Base-by-base conservation (phyloP, 2,888 invertebrate species). In the Agrotis exclamationis region DNA sequence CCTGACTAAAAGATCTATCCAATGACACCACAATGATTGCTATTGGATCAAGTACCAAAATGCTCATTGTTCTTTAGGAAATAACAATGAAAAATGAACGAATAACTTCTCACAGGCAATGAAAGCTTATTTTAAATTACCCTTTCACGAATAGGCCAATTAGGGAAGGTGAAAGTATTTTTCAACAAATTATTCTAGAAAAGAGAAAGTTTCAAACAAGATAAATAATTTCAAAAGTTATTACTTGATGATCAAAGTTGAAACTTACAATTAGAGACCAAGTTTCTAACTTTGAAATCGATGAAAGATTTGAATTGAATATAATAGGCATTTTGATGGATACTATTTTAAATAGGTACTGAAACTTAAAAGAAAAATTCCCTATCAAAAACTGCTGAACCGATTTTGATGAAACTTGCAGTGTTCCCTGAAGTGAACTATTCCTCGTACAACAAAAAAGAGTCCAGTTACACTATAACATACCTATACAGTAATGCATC, bases 221-320 rank as follows among this genome's bases (percentile, higher is more conserved):
- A 16, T 70, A 44, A n/a, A 45, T 44, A 44, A 50, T 70, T 48
- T 20, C 2, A 18, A 50, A 44, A 28, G 28, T 50, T 70, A 70
- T 44, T 70, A 39, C 24, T 54, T 14, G 6, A 20, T n/a, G 39
- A 28, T 22, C 6, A 20, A 56, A 70, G 18, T 18, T 50, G 7
- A 70, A 48, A 22, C 18, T 28, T 20, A 22, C 14, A 45, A 28
- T 24, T 16, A 24, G 9, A 24, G 44, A 7, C 20, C n/a, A 53
- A 33, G 7, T 69, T 18, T 2, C 6, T 14, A 68, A 69, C 13
- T 51, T 28, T 53, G 20, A 6, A 51, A 28, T 51, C 11, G 18
- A 39, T 67, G n/a, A 18, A 24, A 20, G 20, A 44, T 44, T 51
- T 2, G 2, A 4, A 64, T 63, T 65, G 14, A 33, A 64, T 39